phyloP scores from a whole-genome alignment of 2,888 invertebrate genomes.

The Trachelus tabidus region DNA sequence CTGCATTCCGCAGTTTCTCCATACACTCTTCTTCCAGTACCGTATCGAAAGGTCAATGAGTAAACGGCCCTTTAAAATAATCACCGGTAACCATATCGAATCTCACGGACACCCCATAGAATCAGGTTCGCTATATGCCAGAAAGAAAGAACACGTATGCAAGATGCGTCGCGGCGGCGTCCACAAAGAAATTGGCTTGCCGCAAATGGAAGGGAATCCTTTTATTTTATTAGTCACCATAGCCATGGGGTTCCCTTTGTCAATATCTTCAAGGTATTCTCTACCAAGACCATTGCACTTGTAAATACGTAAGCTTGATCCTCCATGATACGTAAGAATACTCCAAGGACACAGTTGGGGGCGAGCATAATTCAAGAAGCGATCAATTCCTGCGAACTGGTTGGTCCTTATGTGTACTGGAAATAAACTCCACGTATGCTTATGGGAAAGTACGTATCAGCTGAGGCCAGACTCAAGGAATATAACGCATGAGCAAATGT shows the following conservation, averaged over 20 bases:
- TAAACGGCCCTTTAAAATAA: not conserved
- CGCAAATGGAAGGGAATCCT: conserved; percentile 17
- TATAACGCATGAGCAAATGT: not conserved
- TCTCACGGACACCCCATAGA: conserved; percentile 22
- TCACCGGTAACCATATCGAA: not conserved
- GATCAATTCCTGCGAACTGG: not conserved
- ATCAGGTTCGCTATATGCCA: conserved; percentile 13
- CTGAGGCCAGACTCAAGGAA: not conserved
- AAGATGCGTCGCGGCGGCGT: conserved; percentile 28
- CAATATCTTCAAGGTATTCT: not conserved
- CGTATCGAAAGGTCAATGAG: not conserved
- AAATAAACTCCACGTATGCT: not conserved
- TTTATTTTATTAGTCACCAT: conserved; percentile 19
- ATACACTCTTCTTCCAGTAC: not conserved
- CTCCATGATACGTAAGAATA: not conserved
- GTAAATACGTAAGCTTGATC: not conserved
- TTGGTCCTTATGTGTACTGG: not conserved
- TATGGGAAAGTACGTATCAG: not conserved
- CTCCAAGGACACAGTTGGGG: not conserved
- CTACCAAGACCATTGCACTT: not conserved
- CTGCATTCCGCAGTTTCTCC: not conserved
- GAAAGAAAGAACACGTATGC: conserved; percentile 27
- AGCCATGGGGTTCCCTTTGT: not conserved
- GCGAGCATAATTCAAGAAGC: not conserved
- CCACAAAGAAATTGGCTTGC: conserved; percentile 25